Conservation (phyloP, 2,888 invertebrate species). For the Drosophila kanekoi region DNA sequence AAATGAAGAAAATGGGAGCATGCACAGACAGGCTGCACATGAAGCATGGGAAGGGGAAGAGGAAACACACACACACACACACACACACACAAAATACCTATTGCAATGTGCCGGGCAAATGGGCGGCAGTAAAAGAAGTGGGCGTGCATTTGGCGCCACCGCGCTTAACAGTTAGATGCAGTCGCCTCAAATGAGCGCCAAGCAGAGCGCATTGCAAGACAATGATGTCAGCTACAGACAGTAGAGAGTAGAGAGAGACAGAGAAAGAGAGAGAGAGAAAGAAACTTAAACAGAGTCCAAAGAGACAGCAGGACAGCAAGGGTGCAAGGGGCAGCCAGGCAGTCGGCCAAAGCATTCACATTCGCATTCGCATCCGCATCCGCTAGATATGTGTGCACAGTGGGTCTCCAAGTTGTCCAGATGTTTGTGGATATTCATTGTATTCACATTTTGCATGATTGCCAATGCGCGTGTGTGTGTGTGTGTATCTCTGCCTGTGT, state of each 20-base stretch:
- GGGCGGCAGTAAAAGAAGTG: constrained; percentile 31
- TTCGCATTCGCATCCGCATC: constrained; percentile 33
- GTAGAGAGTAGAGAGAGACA: too few species aligned
- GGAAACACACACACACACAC: too few species aligned
- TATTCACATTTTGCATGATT: constrained; percentile 52
- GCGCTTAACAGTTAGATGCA: constrained; percentile 48
- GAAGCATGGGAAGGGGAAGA: not conserved
- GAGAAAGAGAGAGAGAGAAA: not conserved
- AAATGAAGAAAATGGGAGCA: constrained; percentile 55
- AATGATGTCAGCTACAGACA: constrained; percentile 70
- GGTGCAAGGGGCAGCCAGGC: not conserved
- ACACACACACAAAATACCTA: too few species aligned
- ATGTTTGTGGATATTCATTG: constrained; percentile 62
- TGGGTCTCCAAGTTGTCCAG: constrained; percentile 46
- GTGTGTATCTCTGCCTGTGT: constrained; percentile 4
- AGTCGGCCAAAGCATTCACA: constrained; percentile 20
- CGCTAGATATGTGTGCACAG: constrained; percentile 39
- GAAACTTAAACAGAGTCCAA: constrained; percentile 1
- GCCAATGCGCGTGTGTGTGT: constrained; percentile 19
- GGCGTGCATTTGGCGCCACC: constrained; percentile 40
- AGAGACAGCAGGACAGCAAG: not conserved
- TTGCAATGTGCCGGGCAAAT: constrained; percentile 16
- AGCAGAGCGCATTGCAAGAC: constrained; percentile 68
- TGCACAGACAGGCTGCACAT: constrained; percentile 33
- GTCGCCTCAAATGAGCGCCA: constrained; percentile 65